These are phyloP conservation scores for Odontamblyopus rebecca DNA, from an alignment of 2,797 vertebrate species.

Conservation along the genomic window DNA sequence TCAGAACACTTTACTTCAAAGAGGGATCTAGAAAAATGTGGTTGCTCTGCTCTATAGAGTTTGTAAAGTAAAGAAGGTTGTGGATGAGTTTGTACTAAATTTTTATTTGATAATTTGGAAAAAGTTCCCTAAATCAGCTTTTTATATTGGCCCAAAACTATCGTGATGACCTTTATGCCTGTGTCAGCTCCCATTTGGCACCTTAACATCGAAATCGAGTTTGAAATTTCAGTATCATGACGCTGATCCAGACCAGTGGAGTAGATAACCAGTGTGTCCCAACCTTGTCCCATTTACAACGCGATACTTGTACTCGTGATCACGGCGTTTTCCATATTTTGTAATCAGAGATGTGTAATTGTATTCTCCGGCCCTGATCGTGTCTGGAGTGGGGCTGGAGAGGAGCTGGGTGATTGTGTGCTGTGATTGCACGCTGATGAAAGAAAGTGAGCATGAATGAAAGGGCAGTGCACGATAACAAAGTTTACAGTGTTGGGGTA, in stretches of 20 bases:
- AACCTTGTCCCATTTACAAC: constrained; percentile 11
- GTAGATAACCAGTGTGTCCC: constrained; percentile 19
- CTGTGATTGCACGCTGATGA: constrained; percentile 50
- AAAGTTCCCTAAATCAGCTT: too few relatives aligned
- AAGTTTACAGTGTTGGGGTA: not conserved
- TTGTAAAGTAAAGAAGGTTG: too few relatives aligned
- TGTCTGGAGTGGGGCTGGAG: not conserved
- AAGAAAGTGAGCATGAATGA: constrained; percentile 5
- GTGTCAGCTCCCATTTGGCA: too few relatives aligned
- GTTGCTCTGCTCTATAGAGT: too few relatives aligned
- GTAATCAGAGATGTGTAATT: constrained; percentile 40
- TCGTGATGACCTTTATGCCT: too few relatives aligned
- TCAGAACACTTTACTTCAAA: too few relatives aligned
- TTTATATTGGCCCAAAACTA: too few relatives aligned
- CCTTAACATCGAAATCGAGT: too few relatives aligned
- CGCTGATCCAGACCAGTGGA: not conserved
- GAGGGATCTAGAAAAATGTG: too few relatives aligned
- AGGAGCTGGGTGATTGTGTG: constrained; percentile 30
- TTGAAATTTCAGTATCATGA: not conserved
- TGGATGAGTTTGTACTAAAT: too few relatives aligned
- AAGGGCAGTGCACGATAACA: constrained; percentile 4
- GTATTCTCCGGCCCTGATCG: not conserved
- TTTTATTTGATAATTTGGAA: too few relatives aligned
- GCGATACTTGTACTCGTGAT: constrained; percentile 16
- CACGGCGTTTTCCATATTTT: constrained; percentile 12